phyloP scores from a whole-genome alignment of 2,888 invertebrate genomes.

The Actias luna region DNA sequence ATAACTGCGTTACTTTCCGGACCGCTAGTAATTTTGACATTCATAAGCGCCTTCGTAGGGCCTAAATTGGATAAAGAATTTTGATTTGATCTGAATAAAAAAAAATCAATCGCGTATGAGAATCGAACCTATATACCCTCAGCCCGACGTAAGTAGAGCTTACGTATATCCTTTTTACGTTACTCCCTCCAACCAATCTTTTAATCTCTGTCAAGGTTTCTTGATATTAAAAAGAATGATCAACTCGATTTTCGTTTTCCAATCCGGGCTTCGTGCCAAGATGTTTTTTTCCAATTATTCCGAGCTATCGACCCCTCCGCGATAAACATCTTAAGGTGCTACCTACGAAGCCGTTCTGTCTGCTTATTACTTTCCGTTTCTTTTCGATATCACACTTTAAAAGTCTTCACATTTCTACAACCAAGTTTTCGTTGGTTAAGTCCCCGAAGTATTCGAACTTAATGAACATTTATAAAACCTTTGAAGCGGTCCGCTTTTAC shows the following conservation, averaged over 20 bases:
- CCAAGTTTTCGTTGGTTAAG: background rate
- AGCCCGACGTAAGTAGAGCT: no score
- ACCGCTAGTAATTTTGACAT: no score
- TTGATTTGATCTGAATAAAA: no score
- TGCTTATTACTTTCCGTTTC: background rate
- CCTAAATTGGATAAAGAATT: no score
- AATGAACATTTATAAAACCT: no score
- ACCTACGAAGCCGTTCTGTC: background rate
- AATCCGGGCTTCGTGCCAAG: background rate
- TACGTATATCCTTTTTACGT: background rate
- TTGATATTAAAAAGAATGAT: background rate
- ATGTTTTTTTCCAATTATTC: constrained; percentile 7
- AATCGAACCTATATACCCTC: no score
- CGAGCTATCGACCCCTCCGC: background rate
- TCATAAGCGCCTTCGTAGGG: no score
- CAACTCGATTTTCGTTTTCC: background rate
- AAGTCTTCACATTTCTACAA: background rate
- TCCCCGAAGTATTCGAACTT: background rate
- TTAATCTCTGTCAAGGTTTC: background rate
- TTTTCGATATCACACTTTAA: background rate
- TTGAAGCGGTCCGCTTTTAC: no score
- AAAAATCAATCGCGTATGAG: no score
- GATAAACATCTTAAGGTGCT: constrained; percentile 1
- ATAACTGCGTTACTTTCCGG: no score
- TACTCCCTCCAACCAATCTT: background rate